Base-by-base conservation (phyloP, 2,113 vertebrate species). In the Anoura caudifer region DNA sequence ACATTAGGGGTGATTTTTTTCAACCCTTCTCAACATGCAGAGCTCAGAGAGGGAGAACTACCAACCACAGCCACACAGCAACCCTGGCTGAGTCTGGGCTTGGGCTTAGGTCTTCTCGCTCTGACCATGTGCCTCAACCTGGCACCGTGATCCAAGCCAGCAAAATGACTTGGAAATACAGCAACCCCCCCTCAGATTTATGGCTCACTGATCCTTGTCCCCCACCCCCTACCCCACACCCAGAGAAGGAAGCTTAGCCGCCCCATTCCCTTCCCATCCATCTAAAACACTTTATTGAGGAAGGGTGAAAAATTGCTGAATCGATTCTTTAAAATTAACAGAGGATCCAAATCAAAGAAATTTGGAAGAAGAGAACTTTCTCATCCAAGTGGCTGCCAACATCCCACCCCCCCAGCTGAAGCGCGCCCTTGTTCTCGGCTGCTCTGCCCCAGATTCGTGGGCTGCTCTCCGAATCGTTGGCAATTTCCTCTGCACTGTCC, bases 401-500 rank as follows among this genome's bases (percentile, higher is more conserved):
- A 31, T n/a, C 0, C 73, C 80, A 0, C 72, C 65, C 67, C 43
- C 70, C 59, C 47, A 33, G 77, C 96, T 89, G 91, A 95, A 76
- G 95, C 0, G 5, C 76, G 20, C 54, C 56, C 94, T 97, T 96
- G 95, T 97, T 94, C 91, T 87, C 7, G 0, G 19, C 50, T 9
- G 47, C 73, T 70, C 69, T 93, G 96, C 95, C 95, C 97, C 95
- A 94, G 96, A 97, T 96, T 90, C 93, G 38, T 6, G 90, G 52
- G 77, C 96, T 0, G 1, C 83, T 76, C 75, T n/a, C 97, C 0
- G 93, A 93, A 94, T 97, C 97, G 59, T 98, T 98, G 98, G 98
- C 98, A 97, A 7, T 84, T 95, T 97, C 67, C 94, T 97, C 94
- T 79, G 90, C 94, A 96, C 87, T 97, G 96, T 98, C 98, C 97